Percentiles rank a stretch among this genome's conserved stretches.
phyloP scores from a whole-genome alignment of 2,888 invertebrate species.

The Mamestra brassicae region DNA sequence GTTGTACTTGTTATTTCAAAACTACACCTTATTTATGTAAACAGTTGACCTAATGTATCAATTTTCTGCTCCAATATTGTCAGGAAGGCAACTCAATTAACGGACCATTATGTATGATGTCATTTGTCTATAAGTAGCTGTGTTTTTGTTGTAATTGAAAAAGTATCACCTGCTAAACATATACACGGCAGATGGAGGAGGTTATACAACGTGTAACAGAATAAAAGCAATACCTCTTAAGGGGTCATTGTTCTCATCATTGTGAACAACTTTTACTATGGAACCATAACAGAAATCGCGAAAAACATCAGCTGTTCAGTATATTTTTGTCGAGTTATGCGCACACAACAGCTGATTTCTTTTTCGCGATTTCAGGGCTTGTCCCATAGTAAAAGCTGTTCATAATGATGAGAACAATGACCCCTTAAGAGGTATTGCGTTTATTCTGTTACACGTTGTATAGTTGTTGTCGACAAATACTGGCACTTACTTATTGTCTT shows the following conservation, averaged over 20 bases:
- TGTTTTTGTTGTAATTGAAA: constrained; percentile 6
- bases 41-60: constrained; percentile 28
- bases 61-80: constrained; percentile 48
- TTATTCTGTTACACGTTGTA: background rate
- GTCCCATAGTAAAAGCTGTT: too few species aligned
- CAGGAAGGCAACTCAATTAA: constrained; percentile 32
- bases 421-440: too few species aligned
- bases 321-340: too few species aligned
- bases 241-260: too few species aligned
- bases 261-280: background rate
- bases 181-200: constrained; percentile 2
- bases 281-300: too few species aligned
- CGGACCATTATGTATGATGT: constrained; percentile 54
- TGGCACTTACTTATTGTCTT: background rate
- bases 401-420: too few species aligned
- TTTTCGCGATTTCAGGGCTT: too few species aligned
- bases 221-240: too few species aligned
- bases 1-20: background rate
- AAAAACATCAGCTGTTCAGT: too few species aligned
- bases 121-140: constrained; percentile 21
- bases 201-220: too few species aligned
- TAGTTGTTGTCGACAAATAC: constrained; percentile 1
- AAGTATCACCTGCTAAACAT: background rate
- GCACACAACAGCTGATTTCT: too few species aligned
- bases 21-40: background rate